Conservation (phyloP, 2,113 vertebrate species). For the Campylorhamphus procurvoides region DNA sequence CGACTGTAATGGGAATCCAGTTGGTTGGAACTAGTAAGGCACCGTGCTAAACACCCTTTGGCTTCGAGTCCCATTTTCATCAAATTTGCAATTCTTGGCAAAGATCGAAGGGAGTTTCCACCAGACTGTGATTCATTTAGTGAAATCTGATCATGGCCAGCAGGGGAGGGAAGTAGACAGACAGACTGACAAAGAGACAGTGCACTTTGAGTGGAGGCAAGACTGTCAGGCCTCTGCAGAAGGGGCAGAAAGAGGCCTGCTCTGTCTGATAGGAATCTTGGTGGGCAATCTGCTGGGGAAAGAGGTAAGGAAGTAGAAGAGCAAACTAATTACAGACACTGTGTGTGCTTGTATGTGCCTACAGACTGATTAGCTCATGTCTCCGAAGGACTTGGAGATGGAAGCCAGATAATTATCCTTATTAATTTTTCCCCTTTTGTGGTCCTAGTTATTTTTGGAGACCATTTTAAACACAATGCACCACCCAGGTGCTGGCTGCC, state of each 20-base stretch:
- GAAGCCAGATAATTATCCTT: conserved; percentile 44
- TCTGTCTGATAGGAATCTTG: conserved; percentile 37
- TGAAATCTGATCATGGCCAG: conserved; percentile 67
- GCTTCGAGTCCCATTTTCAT: conserved; percentile 52
- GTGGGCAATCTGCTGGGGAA: conserved; percentile 17
- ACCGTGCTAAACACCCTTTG: conserved; percentile 34
- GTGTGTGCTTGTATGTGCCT: neutral
- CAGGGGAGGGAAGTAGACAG: conserved; percentile 44
- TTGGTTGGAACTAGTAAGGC: conserved; percentile 39
- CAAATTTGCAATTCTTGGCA: conserved; percentile 70
- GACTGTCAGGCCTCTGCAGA: neutral
- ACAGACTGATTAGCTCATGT: conserved; percentile 57
- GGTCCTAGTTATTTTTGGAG: conserved; percentile 53
- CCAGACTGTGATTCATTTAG: conserved; percentile 66
- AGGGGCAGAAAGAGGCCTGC: conserved; percentile 35
- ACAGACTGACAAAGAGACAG: neutral
- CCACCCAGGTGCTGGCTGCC: conserved; percentile 50
- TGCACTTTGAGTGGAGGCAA: conserved; percentile 1
- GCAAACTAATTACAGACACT: conserved; percentile 28
- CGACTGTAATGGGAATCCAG: neutral
- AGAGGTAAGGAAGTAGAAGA: conserved; percentile 25
- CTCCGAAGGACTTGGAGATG: conserved; percentile 46
- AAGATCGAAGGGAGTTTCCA: conserved; percentile 67
- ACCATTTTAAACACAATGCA: conserved; percentile 41
- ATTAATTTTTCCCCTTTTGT: conserved; percentile 45